Conservation (phyloP, 2,888 invertebrate genomes). For the Hypsopygia costalis region DNA sequence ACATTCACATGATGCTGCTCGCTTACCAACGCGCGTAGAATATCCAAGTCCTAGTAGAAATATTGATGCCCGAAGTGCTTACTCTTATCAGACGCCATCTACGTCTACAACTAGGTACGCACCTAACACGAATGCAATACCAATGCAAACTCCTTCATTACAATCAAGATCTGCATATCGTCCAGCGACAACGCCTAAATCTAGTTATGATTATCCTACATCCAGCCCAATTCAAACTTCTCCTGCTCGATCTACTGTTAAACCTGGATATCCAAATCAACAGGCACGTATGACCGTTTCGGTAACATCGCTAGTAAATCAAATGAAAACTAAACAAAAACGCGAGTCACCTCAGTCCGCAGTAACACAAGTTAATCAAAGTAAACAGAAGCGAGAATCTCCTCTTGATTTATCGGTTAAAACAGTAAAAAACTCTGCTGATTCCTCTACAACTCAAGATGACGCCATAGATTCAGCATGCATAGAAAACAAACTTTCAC, state of each 20-base stretch:
- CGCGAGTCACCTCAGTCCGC: constrained; percentile 86
- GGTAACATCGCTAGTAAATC: constrained; percentile 68
- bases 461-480: constrained; percentile 74
- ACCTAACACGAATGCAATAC: constrained; percentile 42
- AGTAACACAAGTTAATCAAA: constrained; percentile 49
- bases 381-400: constrained; percentile 85
- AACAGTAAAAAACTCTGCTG: constrained; percentile 92
- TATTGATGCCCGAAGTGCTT: constrained; percentile 48
- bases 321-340: constrained; percentile 78
- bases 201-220: constrained; percentile 53
- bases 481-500: constrained; percentile 52
- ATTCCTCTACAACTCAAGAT: constrained; percentile 91
- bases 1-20: constrained; percentile 47
- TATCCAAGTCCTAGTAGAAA: constrained; percentile 48
- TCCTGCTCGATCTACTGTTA: constrained; percentile 52
- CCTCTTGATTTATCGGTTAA: constrained; percentile 94
- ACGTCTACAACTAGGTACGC: constrained; percentile 57
- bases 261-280: constrained; percentile 63
- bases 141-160: constrained; percentile 48
- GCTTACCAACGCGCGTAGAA: constrained; percentile 49
- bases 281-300: constrained; percentile 73
- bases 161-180: constrained; percentile 50
- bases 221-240: constrained; percentile 56
- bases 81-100: constrained; percentile 58
- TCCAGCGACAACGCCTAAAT: constrained; percentile 48